These are phyloP conservation scores for Phrynocephalus vlangalii DNA, from an alignment of 2,797 vertebrate genomes.

Conservation along the genomic window DNA sequence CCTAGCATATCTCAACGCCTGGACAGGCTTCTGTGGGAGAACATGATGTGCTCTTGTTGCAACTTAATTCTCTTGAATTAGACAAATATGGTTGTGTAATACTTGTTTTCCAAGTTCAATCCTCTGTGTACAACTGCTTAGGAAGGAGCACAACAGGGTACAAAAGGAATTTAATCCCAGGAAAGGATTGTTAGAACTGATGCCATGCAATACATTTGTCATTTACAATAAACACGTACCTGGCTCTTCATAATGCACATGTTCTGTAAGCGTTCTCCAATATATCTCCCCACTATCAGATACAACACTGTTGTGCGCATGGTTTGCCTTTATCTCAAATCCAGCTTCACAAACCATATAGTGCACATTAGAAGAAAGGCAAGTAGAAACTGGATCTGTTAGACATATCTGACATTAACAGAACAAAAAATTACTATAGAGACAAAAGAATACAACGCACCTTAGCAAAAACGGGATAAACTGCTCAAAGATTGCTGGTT, in stretches of 20 bases:
- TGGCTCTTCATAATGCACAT: constrained; percentile 64
- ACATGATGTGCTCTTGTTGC: not conserved
- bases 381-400: constrained; percentile 63
- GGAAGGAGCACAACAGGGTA: not conserved
- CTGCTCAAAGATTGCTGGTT: not conserved
- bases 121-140: not conserved
- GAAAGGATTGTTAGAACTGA: too few species aligned
- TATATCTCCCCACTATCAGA: constrained; percentile 60
- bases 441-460: not conserved
- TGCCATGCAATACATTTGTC: not conserved
- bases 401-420: constrained; percentile 64
- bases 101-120: not conserved
- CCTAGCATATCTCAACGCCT: too few species aligned
- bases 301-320: constrained; percentile 66
- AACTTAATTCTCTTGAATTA: not conserved
- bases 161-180: not conserved
- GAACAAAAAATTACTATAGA: constrained; percentile 11
- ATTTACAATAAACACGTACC: constrained; percentile 69
- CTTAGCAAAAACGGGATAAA: not conserved
- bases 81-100: not conserved
- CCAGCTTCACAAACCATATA: constrained; percentile 77
- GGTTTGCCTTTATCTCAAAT: constrained; percentile 68
- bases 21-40: too few species aligned
- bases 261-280: constrained; percentile 73
- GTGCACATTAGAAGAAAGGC: constrained; percentile 78